phyloP scores from a whole-genome alignment of 2,113 vertebrate species.

The Poeciliopsis retropinna region DNA sequence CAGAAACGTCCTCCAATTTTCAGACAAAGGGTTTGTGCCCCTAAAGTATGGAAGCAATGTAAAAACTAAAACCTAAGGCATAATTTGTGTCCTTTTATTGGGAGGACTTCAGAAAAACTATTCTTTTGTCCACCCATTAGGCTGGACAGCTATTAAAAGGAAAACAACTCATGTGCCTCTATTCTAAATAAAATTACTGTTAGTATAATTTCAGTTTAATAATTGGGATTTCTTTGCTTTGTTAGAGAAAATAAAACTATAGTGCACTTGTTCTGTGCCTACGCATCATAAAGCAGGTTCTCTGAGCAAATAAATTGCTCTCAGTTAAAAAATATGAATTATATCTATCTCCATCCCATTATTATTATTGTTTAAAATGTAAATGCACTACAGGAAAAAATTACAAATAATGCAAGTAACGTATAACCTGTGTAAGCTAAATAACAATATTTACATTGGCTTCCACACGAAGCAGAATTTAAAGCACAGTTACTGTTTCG shows the following conservation, averaged over 20 bases:
- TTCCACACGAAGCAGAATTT: slow-evolving; percentile 34
- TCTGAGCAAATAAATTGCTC: slow-evolving; percentile 51
- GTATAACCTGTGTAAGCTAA: not conserved
- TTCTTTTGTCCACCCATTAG: not conserved
- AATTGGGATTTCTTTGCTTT: slow-evolving; percentile 4
- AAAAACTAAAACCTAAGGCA: slow-evolving; percentile 1
- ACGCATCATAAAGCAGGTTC: slow-evolving; percentile 48
- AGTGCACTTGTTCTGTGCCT: slow-evolving; percentile 33
- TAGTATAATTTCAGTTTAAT: not conserved
- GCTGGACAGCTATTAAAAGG: not conserved
- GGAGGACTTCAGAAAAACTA: not conserved
- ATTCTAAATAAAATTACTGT: not conserved
- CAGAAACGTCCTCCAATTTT: not conserved
- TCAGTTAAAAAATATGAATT: slow-evolving; percentile 55
- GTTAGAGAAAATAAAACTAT: slow-evolving; percentile 44
- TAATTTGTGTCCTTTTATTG: not conserved
- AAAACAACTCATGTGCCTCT: not conserved
- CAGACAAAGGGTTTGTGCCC: not conserved
- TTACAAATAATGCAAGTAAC: not conserved
- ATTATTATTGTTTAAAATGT: not conserved
- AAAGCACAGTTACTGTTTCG: slow-evolving; percentile 38
- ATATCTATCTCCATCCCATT: slow-evolving; percentile 1
- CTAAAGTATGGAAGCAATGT: slow-evolving; percentile 40
- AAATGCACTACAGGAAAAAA: not conserved
- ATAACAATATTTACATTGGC: slow-evolving; percentile 2